Evolutionary conservation across 2,113 vertebrate genomes (phyloP).

Genomic region (Felis catus): F.catus_Fca126_mat1.0 CM031415.1:8054001-8054500

Average conservation of each 20-base stretch:
- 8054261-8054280: not conserved
- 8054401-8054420: not conserved
- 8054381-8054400: not conserved
- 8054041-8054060: not conserved
- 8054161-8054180: not conserved
- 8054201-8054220: not conserved
- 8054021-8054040: not conserved
- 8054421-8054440: not conserved
- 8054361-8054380: not conserved
- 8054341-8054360: too few relatives aligned
- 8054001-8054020: not conserved
- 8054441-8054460: not conserved
- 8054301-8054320: not conserved
- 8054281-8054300: not conserved
- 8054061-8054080: not conserved
- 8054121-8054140: rapidly evolving
- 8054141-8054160: not conserved
- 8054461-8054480: not conserved
- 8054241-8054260: not conserved
- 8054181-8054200: not conserved
- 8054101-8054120: not conserved
- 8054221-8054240: not conserved
- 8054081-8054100: not conserved
- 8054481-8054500: not conserved
- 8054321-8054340: not conserved